phyloP scores from a whole-genome alignment of 30 jellyfish, hydroid and myxozoan genomes.

The Calvadosia cruxmelitensis region DNA sequence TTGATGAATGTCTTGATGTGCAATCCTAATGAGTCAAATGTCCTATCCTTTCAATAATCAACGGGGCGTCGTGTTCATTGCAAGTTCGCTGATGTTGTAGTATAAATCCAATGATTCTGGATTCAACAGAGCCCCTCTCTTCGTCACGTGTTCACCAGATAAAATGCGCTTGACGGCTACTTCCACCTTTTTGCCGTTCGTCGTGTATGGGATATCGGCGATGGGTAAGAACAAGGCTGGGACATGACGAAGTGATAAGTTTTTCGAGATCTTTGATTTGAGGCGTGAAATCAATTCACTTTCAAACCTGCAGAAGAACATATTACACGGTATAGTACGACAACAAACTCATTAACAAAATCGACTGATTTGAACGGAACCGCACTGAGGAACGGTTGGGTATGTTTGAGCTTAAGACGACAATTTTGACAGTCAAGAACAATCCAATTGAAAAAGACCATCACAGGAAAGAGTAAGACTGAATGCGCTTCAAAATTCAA shows the following conservation, averaged over 20 bases:
- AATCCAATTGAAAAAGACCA: no score
- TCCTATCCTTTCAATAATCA: background rate
- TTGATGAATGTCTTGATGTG: no score
- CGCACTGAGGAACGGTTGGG: no score
- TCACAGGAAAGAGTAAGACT: no score
- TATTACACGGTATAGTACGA: no score
- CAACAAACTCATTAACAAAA: no score
- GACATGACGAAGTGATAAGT: constrained; percentile 87
- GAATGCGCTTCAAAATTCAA: no score
- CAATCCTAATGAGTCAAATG: background rate
- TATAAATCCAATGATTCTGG: constrained; percentile 85
- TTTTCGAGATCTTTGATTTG: constrained; percentile 38
- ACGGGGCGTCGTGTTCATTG: background rate
- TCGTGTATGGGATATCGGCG: constrained; percentile 88
- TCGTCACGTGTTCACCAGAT: constrained; percentile 61
- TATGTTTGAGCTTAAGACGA: no score
- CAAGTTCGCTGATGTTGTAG: constrained; percentile 43
- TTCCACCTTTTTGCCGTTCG: constrained; percentile 95
- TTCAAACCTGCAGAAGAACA: constrained; percentile 23
- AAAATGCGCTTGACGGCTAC: constrained; percentile 88
- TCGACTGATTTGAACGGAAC: no score
- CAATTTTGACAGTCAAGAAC: no score
- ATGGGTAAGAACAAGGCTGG: constrained; percentile 70
- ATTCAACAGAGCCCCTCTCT: constrained; percentile 70
- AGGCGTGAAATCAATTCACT: constrained; percentile 44